These are phyloP conservation scores for Aphidoletes aphidimyza DNA, from an alignment of 2,888 invertebrate genomes.

Conservation along the genomic window DNA sequence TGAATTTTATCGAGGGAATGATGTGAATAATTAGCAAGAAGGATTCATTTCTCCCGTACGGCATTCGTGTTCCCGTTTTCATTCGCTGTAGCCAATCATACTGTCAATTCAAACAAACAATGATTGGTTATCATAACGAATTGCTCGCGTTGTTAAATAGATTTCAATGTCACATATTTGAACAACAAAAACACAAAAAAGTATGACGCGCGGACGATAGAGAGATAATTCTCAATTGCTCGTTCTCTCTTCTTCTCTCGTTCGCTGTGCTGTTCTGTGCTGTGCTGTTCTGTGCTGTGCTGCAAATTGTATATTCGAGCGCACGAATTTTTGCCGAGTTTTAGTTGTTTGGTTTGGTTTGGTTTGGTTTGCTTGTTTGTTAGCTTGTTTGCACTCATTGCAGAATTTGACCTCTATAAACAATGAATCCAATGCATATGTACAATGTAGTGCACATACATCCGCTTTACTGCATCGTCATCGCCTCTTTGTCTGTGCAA, in stretches of 20 bases:
- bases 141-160: neutral
- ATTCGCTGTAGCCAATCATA: neutral
- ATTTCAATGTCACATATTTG: slow-evolving; percentile 26
- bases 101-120: neutral
- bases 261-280: neutral
- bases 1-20: neutral
- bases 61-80: no score
- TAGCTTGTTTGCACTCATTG: no score
- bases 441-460: neutral
- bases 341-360: no score
- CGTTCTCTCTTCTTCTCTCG: neutral
- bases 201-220: neutral
- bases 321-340: neutral
- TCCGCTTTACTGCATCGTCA: slow-evolving; percentile 1
- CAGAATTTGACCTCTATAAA: neutral
- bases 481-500: neutral
- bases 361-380: no score
- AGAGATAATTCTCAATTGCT: neutral
- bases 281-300: neutral
- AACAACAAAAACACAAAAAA: neutral
- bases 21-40: slow-evolving; percentile 20
- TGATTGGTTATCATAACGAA: slow-evolving; percentile 26
- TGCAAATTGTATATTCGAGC: neutral
- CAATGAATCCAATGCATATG: neutral
- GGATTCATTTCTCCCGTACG: slow-evolving; percentile 5